phyloP scores from a whole-genome alignment of 2,113 vertebrate genomes.

The Silurus glanis region DNA sequence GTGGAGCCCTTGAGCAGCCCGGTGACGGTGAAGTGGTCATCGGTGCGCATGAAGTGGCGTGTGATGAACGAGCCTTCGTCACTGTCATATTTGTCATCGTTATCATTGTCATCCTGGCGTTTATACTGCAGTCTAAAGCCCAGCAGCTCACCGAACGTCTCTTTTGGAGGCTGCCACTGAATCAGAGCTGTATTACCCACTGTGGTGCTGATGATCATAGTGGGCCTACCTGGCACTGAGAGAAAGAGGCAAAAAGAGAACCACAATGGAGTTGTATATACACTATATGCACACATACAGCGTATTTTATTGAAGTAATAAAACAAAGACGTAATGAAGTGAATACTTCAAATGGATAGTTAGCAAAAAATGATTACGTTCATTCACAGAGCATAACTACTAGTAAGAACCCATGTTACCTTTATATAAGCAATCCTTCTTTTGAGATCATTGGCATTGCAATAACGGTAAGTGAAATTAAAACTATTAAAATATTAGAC shows the following conservation, averaged over 20 bases:
- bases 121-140: slow-evolving; percentile 91
- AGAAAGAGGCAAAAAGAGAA: background rate
- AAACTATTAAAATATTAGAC: background rate
- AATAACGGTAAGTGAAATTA: background rate
- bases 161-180: slow-evolving; percentile 96
- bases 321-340: background rate
- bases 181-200: slow-evolving; percentile 93
- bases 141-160: slow-evolving; percentile 88
- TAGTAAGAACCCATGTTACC: background rate
- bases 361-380: background rate
- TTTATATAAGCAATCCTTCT: background rate
- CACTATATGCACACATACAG: background rate
- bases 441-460: too few relatives aligned
- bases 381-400: background rate
- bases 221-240: slow-evolving; percentile 89
- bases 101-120: slow-evolving; percentile 85
- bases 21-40: slow-evolving; percentile 90
- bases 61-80: slow-evolving; percentile 83
- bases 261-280: background rate
- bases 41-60: slow-evolving; percentile 83
- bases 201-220: slow-evolving; percentile 97
- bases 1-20: slow-evolving; percentile 90
- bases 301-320: background rate
- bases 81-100: slow-evolving; percentile 75
- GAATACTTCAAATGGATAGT: background rate